Evolutionary conservation across 2,113 vertebrate genomes (phyloP).

Genomic region (Megalops atlanticus): DNA sequence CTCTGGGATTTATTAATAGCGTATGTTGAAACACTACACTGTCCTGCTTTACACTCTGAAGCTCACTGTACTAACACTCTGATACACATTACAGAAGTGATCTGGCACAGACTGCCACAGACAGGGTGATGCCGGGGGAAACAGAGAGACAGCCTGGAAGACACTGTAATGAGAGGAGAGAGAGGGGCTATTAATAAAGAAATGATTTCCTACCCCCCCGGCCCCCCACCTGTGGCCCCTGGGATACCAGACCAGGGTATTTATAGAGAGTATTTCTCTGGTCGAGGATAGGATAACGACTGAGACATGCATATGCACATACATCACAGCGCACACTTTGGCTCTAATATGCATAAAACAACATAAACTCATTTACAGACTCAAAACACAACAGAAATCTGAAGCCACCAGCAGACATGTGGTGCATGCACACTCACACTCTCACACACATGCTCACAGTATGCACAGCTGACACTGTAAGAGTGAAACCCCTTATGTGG

Average conservation of each 20-base stretch:
- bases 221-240: slow-evolving; percentile 27
- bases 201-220: slow-evolving; percentile 52
- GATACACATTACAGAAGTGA: neutral
- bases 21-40: neutral
- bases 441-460: neutral
- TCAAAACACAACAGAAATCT: neutral
- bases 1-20: slow-evolving; percentile 17
- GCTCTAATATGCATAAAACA: neutral
- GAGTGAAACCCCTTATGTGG: slow-evolving; percentile 38
- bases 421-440: neutral
- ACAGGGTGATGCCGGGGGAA: slow-evolving; percentile 43
- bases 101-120: slow-evolving; percentile 20
- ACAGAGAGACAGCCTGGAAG: slow-evolving; percentile 26
- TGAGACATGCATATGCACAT: neutral
- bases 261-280: slow-evolving; percentile 51
- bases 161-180: slow-evolving; percentile 67
- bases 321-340: neutral
- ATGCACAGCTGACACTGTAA: neutral
- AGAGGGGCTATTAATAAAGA: slow-evolving; percentile 67
- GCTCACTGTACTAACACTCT: neutral
- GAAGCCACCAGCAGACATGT: no score
- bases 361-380: neutral
- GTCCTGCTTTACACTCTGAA: neutral
- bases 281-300: slow-evolving; percentile 52
- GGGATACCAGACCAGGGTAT: slow-evolving; percentile 52